Percentiles rank a stretch among this genome's conserved stretches.
Conservation (phyloP, 2,888 invertebrate species). For the Drosophila mimetica region DNA sequence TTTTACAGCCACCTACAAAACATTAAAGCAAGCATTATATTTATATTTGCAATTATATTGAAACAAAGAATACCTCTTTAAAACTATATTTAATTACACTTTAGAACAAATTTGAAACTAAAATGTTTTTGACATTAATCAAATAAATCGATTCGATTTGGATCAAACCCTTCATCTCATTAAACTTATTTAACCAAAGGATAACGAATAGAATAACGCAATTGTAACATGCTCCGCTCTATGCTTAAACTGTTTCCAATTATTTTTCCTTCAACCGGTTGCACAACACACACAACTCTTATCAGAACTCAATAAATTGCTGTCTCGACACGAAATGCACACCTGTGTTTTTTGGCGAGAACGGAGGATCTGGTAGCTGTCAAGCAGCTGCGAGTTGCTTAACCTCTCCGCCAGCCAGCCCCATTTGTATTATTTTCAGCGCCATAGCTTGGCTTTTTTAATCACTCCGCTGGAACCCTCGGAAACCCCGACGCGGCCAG, state of each 20-base stretch:
- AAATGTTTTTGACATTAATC: constrained; percentile 1
- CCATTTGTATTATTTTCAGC: constrained; percentile 32
- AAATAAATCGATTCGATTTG: not conserved
- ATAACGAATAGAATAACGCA: constrained; percentile 2
- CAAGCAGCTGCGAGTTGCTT: constrained; percentile 46
- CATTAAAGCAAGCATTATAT: not conserved
- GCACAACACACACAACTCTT: constrained; percentile 22
- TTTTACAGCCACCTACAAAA: no score
- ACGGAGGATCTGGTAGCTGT: constrained; percentile 41
- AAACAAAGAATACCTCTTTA: no score
- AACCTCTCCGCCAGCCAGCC: constrained; percentile 28
- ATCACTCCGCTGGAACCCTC: constrained; percentile 44
- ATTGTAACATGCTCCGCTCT: constrained; percentile 9
- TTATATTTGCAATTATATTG: no score
- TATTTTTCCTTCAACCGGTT: constrained; percentile 24
- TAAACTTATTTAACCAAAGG: not conserved
- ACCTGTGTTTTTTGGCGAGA: constrained; percentile 30
- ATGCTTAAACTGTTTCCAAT: constrained; percentile 43
- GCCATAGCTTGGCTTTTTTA: constrained; percentile 48
- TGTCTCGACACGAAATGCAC: constrained; percentile 41
- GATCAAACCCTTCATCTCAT: not conserved
- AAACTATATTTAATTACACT: no score
- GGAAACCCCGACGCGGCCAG: constrained; percentile 26
- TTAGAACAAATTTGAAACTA: not conserved
- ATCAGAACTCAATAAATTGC: constrained; percentile 48